A percentile compares a stretch with the other conserved stretches of the same genome.
Conservation (phyloP, 2,888 invertebrate genomes). For the Microplitis manilae region DNA sequence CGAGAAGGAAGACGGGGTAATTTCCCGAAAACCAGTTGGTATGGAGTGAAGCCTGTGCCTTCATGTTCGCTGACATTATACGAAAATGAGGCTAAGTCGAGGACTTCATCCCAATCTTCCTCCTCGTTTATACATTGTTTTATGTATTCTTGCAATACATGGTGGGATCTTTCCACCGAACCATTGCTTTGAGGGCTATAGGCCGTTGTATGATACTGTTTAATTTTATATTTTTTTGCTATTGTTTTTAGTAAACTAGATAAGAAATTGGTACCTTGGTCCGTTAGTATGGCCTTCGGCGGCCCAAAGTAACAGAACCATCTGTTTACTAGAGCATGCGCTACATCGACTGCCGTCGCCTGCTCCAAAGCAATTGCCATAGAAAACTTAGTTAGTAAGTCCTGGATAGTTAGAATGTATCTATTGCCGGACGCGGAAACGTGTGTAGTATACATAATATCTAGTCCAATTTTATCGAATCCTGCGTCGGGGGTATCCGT, state of each 20-base stretch:
- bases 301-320: neutral
- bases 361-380: conserved; percentile 31
- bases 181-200: conserved; percentile 45
- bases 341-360: conserved; percentile 24
- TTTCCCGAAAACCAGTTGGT: conserved; percentile 46
- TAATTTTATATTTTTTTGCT: conserved; percentile 24
- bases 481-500: neutral
- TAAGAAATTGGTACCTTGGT: neutral
- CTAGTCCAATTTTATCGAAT: conserved; percentile 38
- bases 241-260: neutral
- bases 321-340: conserved; percentile 26
- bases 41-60: conserved; percentile 43
- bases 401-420: conserved; percentile 39
- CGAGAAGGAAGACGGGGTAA: conserved; percentile 42
- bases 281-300: neutral
- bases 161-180: conserved; percentile 46
- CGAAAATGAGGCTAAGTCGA: conserved; percentile 42
- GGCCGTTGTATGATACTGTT: conserved; percentile 33
- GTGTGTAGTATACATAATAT: neutral
- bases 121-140: conserved; percentile 38
- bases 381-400: conserved; percentile 41
- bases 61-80: conserved; percentile 45
- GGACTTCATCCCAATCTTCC: conserved; percentile 38
- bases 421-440: neutral
- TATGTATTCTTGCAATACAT: conserved; percentile 46